These are phyloP conservation scores for Melieria crassipennis DNA, from an alignment of 2,888 invertebrate genomes.

Conservation along the genomic window DNA sequence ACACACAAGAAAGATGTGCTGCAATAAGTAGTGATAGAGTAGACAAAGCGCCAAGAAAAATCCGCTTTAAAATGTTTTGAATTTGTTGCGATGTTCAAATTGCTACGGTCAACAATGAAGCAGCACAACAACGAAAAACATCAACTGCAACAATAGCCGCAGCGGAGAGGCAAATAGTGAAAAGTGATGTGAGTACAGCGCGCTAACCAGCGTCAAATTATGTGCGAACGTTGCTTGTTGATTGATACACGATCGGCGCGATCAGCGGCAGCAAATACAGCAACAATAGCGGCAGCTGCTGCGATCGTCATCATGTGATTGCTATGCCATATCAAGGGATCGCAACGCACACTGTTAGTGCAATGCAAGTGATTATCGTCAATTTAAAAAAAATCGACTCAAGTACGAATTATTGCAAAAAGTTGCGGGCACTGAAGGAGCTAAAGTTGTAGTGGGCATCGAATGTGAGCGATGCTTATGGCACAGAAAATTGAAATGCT, in stretches of 20 bases:
- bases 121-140: constrained; percentile 11
- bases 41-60: no score
- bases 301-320: background rate
- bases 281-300: constrained; percentile 4
- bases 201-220: constrained; percentile 19
- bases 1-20: no score
- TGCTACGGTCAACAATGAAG: constrained; percentile 14
- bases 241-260: constrained; percentile 23
- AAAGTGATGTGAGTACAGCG: constrained; percentile 14
- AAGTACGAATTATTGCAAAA: background rate
- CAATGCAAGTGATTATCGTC: background rate
- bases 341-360: background rate
- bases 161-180: constrained; percentile 5
- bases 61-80: no score
- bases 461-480: no score
- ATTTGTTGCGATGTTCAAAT: background rate
- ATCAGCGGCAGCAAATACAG: constrained; percentile 4
- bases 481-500: no score
- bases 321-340: background rate
- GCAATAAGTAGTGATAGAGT: no score
- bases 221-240: constrained; percentile 8
- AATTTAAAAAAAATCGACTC: background rate
- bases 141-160: constrained; percentile 14
- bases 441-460: no score
- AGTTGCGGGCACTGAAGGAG: background rate